Evolutionary conservation across 2,113 vertebrate species (phyloP).

Genomic region (Nycticryphes semicollaris): DNA sequence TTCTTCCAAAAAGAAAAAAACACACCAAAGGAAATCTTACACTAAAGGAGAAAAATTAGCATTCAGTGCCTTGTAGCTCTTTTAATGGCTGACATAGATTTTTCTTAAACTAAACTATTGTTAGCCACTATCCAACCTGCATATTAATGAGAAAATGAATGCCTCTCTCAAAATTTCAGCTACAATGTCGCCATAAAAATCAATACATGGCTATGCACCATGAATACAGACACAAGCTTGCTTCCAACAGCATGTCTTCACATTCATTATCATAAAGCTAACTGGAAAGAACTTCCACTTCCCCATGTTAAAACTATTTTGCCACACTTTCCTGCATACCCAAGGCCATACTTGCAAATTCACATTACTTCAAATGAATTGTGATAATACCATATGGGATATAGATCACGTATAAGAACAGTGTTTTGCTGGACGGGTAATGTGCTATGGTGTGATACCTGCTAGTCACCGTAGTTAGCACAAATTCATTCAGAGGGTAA

Average conservation of each 20-base stretch:
- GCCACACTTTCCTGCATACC: slow-evolving; percentile 55
- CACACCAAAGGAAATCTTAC: slow-evolving; percentile 25
- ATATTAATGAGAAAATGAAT: slow-evolving; percentile 74
- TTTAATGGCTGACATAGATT: slow-evolving; percentile 74
- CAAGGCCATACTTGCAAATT: slow-evolving; percentile 42
- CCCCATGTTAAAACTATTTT: slow-evolving; percentile 17
- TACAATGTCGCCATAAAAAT: slow-evolving; percentile 74
- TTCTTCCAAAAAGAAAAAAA: slow-evolving; percentile 58
- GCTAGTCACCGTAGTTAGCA: neutral
- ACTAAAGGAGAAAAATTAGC: slow-evolving; percentile 43
- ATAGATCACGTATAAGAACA: neutral
- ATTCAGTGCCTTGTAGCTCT: slow-evolving; percentile 61
- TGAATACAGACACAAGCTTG: slow-evolving; percentile 72
- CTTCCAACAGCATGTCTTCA: slow-evolving; percentile 24
- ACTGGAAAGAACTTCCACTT: slow-evolving; percentile 11
- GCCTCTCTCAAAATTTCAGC: slow-evolving; percentile 71
- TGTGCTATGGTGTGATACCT: neutral
- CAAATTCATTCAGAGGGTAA: neutral
- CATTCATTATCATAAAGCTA: slow-evolving; percentile 67
- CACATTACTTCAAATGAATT: slow-evolving; percentile 64
- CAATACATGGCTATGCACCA: slow-evolving; percentile 63
- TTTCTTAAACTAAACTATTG: slow-evolving; percentile 72
- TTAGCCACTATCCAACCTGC: slow-evolving; percentile 59
- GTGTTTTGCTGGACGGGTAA: neutral
- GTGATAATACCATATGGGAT: slow-evolving; percentile 25